These are phyloP conservation scores for Zophobas morio DNA, from an alignment of 1,140 invertebrate genomes.

Conservation along the genomic window DNA sequence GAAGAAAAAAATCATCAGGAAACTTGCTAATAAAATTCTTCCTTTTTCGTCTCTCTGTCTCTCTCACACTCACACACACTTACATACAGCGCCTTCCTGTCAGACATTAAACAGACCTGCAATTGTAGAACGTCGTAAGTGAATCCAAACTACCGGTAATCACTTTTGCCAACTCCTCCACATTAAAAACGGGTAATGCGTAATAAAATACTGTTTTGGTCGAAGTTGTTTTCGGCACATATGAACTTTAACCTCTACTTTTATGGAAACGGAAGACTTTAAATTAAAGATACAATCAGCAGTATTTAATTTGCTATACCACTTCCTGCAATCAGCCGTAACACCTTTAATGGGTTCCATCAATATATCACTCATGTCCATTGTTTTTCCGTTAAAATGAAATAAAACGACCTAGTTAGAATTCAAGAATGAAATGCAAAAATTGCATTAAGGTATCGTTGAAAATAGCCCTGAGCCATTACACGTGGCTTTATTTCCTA, in stretches of 20 bases:
- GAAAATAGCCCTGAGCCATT: conserved; percentile 16
- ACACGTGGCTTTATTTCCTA: conserved; percentile 42
- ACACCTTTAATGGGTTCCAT: background rate
- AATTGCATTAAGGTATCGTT: conserved; percentile 30
- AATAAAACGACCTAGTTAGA: background rate
- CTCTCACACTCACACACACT: too few species aligned
- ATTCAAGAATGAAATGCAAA: conserved; percentile 32
- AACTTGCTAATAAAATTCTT: too few species aligned
- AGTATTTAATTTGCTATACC: conserved; percentile 21
- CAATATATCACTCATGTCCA: background rate
- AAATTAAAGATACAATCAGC: conserved; percentile 32
- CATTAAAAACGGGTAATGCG: too few species aligned
- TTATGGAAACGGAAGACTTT: conserved; percentile 9
- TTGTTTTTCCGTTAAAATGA: background rate
- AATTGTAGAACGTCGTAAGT: too few species aligned
- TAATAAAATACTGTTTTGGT: too few species aligned
- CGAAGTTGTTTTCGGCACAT: background rate
- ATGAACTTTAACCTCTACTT: conserved; percentile 13
- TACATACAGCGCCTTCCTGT: too few species aligned
- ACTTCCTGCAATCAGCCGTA: conserved; percentile 14
- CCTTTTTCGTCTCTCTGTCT: too few species aligned
- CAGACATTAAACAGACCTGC: too few species aligned
- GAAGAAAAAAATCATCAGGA: too few species aligned
- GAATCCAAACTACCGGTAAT: too few species aligned
- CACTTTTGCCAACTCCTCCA: too few species aligned